Percentiles rank a stretch among this genome's conserved stretches.
Evolutionary conservation across 2,113 vertebrate species (phyloP).

Genomic region (Oryzias melastigma): DNA sequence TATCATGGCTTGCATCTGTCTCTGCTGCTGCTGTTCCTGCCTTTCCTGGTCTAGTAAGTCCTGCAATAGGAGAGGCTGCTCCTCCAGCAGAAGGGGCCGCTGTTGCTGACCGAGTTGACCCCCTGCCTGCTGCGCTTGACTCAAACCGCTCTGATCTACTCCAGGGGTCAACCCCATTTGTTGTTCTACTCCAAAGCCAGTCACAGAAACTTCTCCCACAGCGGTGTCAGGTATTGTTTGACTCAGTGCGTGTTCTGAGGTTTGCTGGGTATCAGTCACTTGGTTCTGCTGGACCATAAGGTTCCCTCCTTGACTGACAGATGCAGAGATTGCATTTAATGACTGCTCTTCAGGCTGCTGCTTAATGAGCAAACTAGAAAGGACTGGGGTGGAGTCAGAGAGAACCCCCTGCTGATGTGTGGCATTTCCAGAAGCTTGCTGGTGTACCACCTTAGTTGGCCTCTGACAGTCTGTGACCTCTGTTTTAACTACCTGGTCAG

Average conservation of each 20-base stretch:
- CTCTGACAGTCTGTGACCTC: constrained; percentile 72
- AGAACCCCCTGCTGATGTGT: constrained; percentile 74
- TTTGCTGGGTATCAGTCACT: constrained; percentile 64
- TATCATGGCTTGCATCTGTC: constrained; percentile 99
- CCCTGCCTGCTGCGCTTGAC: constrained; percentile 76
- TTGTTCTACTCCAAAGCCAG: constrained; percentile 66
- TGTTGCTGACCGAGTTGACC: constrained; percentile 79
- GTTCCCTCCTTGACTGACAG: constrained; percentile 73
- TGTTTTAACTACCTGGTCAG: constrained; percentile 71
- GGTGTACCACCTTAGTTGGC: constrained; percentile 37
- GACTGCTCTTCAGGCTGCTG: constrained; percentile 81
- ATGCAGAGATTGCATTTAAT: constrained; percentile 72
- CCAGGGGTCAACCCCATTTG: constrained; percentile 67
- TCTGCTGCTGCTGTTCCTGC: constrained; percentile 96
- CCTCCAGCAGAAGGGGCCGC: constrained; percentile 89
- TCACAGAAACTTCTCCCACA: constrained; percentile 66
- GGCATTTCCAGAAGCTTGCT: constrained; percentile 62
- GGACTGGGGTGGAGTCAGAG: constrained; percentile 82
- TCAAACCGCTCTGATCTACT: constrained; percentile 58
- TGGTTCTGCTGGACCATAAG: constrained; percentile 76
- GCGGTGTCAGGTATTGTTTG: constrained; percentile 78
- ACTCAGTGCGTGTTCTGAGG: constrained; percentile 68
- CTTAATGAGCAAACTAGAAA: constrained; percentile 87
- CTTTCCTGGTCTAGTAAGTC: constrained; percentile 96
- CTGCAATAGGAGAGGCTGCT: constrained; percentile 93